Conservation (phyloP, 2,113 vertebrate species). For the Hydropotes inermis region DNA sequence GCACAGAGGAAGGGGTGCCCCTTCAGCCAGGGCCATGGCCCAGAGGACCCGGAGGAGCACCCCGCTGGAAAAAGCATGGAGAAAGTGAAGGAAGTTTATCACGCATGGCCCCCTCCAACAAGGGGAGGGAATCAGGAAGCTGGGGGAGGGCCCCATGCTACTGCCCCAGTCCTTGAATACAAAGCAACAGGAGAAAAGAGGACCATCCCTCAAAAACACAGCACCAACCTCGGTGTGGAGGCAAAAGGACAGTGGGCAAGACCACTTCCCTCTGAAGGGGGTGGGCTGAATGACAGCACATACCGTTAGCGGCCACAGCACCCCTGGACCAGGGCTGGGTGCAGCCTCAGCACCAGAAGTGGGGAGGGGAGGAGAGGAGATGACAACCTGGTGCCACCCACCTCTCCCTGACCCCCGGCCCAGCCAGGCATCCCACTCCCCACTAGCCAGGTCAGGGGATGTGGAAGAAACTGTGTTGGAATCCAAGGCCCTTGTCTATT, state of each 20-base stretch:
- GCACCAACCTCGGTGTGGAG: constrained; percentile 73
- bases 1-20: constrained; percentile 25
- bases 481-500: constrained; percentile 74
- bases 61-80: constrained; percentile 31
- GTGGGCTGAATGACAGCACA: not conserved
- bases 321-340: constrained; percentile 33
- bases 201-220: constrained; percentile 60
- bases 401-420: constrained; percentile 42
- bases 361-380: not conserved
- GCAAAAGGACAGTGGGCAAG: constrained; percentile 56
- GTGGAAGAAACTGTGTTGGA: constrained; percentile 40
- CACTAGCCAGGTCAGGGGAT: constrained; percentile 42
- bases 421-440: constrained; percentile 47
- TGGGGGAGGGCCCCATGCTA: not conserved
- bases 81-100: constrained; percentile 8
- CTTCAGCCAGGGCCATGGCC: constrained; percentile 16
- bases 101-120: not conserved
- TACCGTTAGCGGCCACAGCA: not conserved
- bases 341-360: constrained; percentile 64
- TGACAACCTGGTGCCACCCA: not conserved
- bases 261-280: constrained; percentile 28
- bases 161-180: constrained; percentile 54
- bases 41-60: not conserved
- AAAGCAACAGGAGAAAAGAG: constrained; percentile 42
- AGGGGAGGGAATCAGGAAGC: not conserved